Evolutionary conservation across 53 echinoderm and acorn worm genomes (phyloP).

Genomic region (Holothuria scabra): DNA sequence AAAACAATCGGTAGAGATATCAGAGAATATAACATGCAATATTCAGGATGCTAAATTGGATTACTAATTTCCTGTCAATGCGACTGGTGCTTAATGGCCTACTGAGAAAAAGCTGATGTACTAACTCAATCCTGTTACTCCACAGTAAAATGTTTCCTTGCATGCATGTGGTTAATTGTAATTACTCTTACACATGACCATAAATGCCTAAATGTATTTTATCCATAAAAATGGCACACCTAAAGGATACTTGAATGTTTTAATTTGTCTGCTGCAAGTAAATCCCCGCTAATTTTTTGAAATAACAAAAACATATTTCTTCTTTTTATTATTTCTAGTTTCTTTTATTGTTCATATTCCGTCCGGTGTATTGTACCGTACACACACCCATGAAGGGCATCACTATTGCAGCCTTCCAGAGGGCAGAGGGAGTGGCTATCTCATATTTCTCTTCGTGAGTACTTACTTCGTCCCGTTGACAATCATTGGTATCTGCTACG

Average conservation of each 20-base stretch:
- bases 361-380: constrained; percentile 61
- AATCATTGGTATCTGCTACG: constrained; percentile 92
- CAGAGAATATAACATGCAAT: too few species aligned
- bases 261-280: too few species aligned
- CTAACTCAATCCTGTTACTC: too few species aligned
- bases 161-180: neutral
- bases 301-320: neutral
- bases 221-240: neutral
- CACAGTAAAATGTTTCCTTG: too few species aligned
- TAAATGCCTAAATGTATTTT: neutral
- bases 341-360: constrained; percentile 82
- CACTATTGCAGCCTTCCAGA: constrained; percentile 35
- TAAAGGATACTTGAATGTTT: too few species aligned
- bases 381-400: neutral
- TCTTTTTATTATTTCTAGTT: constrained; percentile 47
- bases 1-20: too few species aligned
- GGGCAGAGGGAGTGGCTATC: constrained; percentile 40
- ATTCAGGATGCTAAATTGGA: too few species aligned
- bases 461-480: constrained; percentile 82
- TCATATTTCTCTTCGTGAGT: constrained; percentile 61
- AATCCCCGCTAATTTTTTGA: too few species aligned
- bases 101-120: too few species aligned
- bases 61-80: too few species aligned
- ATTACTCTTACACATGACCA: neutral
- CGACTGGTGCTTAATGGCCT: too few species aligned